Evolutionary conservation across 23 tunicate species (phyloP).

Genomic region (Clavelina lepadiformis): DNA sequence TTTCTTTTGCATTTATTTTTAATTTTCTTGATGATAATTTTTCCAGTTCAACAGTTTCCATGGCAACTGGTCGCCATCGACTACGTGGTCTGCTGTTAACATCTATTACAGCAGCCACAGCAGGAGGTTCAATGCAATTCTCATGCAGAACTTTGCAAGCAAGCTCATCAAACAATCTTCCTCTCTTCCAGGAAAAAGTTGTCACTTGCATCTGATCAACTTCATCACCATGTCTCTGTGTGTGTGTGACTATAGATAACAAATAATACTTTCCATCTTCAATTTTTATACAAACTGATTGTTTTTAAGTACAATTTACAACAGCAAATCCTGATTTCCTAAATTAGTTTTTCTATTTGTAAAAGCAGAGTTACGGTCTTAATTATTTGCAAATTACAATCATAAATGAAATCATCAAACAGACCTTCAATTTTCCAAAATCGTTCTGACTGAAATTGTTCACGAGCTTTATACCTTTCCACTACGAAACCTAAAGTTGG

Average conservation of each 20-base stretch:
- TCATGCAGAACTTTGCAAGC: conserved; percentile 58
- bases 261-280: not conserved
- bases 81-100: conserved; percentile 69
- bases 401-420: no score
- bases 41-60: conserved; percentile 93
- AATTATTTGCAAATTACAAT: no score
- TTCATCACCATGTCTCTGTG: conserved; percentile 2
- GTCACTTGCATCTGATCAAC: conserved; percentile 13
- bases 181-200: conserved; percentile 73
- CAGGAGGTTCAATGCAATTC: conserved; percentile 66
- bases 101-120: conserved; percentile 64
- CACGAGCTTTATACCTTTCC: conserved; percentile 92
- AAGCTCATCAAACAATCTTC: conserved; percentile 64
- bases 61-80: conserved; percentile 83
- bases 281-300: no score
- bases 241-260: conserved; percentile 10
- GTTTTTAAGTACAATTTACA: no score
- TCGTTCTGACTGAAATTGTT: conserved; percentile 72
- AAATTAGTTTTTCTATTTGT: no score
- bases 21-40: conserved; percentile 73
- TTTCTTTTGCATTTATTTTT: conserved; percentile 76
- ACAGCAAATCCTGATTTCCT: no score
- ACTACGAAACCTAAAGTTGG: conserved; percentile 98
- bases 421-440: conserved; percentile 99
- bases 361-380: no score